Conservation (phyloP, 2,113 vertebrate species). For the Notothenia rossii region DNA sequence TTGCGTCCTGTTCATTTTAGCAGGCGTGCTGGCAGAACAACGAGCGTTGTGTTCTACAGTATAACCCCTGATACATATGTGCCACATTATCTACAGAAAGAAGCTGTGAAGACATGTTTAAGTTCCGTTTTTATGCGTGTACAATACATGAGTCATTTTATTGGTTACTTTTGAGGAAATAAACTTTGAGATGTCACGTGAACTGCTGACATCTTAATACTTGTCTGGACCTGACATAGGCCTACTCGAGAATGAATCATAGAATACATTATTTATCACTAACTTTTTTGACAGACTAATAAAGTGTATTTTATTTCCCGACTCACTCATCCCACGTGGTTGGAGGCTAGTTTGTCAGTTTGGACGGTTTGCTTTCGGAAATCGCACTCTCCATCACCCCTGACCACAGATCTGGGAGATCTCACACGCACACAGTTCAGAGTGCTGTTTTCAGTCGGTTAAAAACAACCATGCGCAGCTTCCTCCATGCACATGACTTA, state of each 20-base stretch:
- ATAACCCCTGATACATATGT: background rate
- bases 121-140: constrained; percentile 37
- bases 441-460: constrained; percentile 26
- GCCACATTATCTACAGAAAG: background rate
- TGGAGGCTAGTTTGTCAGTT: constrained; percentile 28
- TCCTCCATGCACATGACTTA: constrained; percentile 25
- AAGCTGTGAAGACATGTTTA: constrained; percentile 1
- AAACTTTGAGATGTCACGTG: constrained; percentile 13
- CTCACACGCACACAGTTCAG: background rate
- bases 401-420: constrained; percentile 21
- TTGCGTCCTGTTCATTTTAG: constrained; percentile 40
- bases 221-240: background rate
- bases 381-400: constrained; percentile 46
- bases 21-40: background rate
- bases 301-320: background rate
- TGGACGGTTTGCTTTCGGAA: constrained; percentile 54
- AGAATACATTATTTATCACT: background rate
- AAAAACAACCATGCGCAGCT: constrained; percentile 27
- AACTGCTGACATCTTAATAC: constrained; percentile 6
- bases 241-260: background rate
- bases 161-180: background rate
- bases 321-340: constrained; percentile 31
- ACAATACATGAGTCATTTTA: constrained; percentile 2
- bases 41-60: background rate
- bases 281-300: background rate